Evolutionary conservation across 2,113 vertebrate species (phyloP).

Genomic region (Mustelus asterias): DNA sequence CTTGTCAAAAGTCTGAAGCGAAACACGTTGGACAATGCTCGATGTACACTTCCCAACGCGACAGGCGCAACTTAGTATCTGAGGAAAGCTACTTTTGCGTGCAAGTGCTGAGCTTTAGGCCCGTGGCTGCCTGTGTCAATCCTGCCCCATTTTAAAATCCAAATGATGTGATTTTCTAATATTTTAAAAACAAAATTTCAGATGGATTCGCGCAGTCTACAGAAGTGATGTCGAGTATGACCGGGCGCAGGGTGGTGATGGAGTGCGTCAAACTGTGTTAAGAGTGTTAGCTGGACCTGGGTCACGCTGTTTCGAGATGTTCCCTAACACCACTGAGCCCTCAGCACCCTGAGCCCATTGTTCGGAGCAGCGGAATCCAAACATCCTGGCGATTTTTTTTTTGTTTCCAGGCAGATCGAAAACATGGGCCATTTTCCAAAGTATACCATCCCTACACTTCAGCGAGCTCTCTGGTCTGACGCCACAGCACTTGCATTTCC

Average conservation of each 20-base stretch:
- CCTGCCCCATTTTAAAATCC: not conserved
- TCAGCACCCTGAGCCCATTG: not conserved
- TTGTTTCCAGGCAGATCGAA: not conserved
- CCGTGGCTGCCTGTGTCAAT: not conserved
- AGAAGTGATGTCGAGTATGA: too few relatives aligned
- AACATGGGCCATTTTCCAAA: not conserved
- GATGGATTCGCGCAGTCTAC: not conserved
- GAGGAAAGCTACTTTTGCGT: not conserved
- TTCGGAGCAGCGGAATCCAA: not conserved
- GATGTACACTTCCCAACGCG: not conserved
- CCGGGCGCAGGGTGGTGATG: not conserved
- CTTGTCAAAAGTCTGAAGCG: not conserved
- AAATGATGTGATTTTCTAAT: not conserved
- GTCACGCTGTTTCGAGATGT: not conserved
- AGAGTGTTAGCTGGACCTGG: not conserved
- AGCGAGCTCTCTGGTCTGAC: not conserved
- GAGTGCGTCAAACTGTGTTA: not conserved
- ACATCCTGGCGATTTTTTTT: slow-evolving; percentile 18
- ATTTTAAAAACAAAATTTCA: not conserved
- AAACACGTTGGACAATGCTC: not conserved
- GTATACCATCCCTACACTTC: not conserved
- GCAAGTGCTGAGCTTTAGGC: not conserved
- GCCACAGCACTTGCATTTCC: not conserved
- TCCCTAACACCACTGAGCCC: not conserved
- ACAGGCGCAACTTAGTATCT: not conserved